Base-by-base conservation (phyloP, 2,113 vertebrate genomes). In the Piaya cayana region DNA sequence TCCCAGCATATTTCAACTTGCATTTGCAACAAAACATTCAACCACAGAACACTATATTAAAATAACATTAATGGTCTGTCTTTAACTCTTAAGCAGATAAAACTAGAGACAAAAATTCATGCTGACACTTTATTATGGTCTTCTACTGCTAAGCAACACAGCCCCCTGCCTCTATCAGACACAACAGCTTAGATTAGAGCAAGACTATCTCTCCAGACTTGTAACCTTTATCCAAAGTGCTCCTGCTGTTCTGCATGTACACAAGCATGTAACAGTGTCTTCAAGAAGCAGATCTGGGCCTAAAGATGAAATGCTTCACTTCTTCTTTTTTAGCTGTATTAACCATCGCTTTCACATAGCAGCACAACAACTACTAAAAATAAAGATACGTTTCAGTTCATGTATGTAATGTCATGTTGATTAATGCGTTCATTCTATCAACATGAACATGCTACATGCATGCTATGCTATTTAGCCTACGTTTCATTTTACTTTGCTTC, bases 21-120 rank as follows among this genome's bases (percentile, higher is more conserved):
- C 37, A 86, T 94, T 92, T 87, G 43, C 37, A 93, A 50, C 23
- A 72, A 39, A 86, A 88, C 22, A 55, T 60, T 89, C 75, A 85
- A 37, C 43, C 43, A 60, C 37, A 75, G 36, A 92, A 85, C 22
- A 3, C 52, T 39, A 25, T 32, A 90, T 63, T 87, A 82, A 82
- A 94, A 55, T 78, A 94, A 64, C 56, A 90, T 53, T 85, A 89
- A 84, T 58, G 42, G 26, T 70, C 79, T 93, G 60, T 82, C 89
- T 86, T 65, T 59, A 75, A 39, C 52, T 34, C 55, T 86, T 90
- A 86, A 80, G 64, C 8, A 12, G 63, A 81, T 47, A 82, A 53
- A 94, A 91, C 11, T 7, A 80, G 19, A 29, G 53, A 75, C 56
- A 82, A 78, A 79, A 76, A 94, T 37, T 68, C 45, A 80, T 30